Evolutionary conservation across 1,140 invertebrate species (phyloP), one percentile per base, ranked within the genome.

Genomic region (Drosophila tsacasi): DNA sequence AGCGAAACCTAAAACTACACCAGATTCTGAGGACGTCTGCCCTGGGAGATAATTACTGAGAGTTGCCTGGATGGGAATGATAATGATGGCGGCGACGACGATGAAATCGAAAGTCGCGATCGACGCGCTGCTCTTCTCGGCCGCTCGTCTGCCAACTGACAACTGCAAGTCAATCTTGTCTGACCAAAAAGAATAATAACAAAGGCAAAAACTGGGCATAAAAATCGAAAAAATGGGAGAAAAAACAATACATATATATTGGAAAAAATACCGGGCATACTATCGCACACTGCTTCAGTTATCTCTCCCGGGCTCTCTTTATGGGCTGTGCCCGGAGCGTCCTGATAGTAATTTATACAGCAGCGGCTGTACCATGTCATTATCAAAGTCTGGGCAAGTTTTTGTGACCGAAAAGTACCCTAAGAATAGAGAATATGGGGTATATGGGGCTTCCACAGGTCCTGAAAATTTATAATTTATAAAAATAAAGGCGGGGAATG

Each of bases 271-370:
- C 67, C 65, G 54, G 46, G 39, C 76, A 64, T 73, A 64, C 84
- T 89, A 83, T 87, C 84, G 64, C 73, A 67, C 52, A 30, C 30
- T 37, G 59, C 9, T 68, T 32, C 40, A 65, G 60, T 74, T 87
- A 74, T 87, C 80, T 64, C 49, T 15, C 46, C 40, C 9, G 37
- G 30, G 13, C 47, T 44, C 67, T 54, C 61, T 65, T 47, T 30
- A 40, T 59, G 68, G 79, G 19, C 21, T 25, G 40, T 25, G 40
- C 54, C 54, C 55, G 58, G 49, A 54, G 55, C 68, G 57, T 87
- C 69, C 84, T 83, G 84, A 89, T 87, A 87, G 62, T 87, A 89
- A 87, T 89, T 89, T 89, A 89, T 89, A 77, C 84, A 75, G 84
- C 77, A 81, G 73, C 62, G 72, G 77, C 77, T 84, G 83, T 83